A percentile compares a stretch with the other conserved stretches of the same genome.
Evolutionary conservation across 2,888 invertebrate genomes (phyloP).

Genomic region (Aphodius granarius): DNA sequence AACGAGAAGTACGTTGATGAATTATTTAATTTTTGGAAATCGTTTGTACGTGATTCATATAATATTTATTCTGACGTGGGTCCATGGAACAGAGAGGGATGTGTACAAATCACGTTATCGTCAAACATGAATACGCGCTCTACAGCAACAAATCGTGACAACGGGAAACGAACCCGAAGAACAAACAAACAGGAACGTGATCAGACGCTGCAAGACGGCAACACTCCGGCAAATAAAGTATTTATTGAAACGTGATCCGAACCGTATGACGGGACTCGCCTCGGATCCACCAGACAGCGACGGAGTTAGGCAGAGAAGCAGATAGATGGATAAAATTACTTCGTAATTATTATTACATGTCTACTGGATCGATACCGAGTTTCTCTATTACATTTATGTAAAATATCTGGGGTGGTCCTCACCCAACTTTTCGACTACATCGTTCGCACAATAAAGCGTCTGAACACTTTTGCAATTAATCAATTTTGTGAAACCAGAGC

Average conservation of each 20-base stretch:
- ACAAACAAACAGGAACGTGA: slow-evolving; percentile 11
- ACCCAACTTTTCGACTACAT: too few relatives aligned
- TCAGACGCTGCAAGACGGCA: not conserved
- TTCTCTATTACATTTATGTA: too few relatives aligned
- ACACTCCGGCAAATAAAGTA: slow-evolving; percentile 9
- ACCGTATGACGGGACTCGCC: not conserved
- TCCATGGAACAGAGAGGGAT: not conserved
- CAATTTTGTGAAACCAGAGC: too few relatives aligned
- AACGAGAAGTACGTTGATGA: too few relatives aligned
- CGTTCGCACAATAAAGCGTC: too few relatives aligned
- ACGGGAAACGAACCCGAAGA: not conserved
- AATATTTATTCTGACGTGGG: not conserved
- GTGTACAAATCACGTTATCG: slow-evolving; percentile 12
- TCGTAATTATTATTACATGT: too few relatives aligned
- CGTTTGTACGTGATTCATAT: not conserved
- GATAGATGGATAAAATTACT: too few relatives aligned
- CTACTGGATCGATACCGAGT: too few relatives aligned
- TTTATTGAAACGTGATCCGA: slow-evolving; percentile 15
- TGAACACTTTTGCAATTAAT: too few relatives aligned
- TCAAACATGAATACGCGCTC: slow-evolving; percentile 8
- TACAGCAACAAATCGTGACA: slow-evolving; percentile 4
- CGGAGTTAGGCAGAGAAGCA: not conserved
- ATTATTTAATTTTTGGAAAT: too few relatives aligned
- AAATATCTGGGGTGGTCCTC: too few relatives aligned
- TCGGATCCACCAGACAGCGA: not conserved